These are phyloP conservation scores for Erebia ligea DNA, from an alignment of 2,888 invertebrate genomes.

Conservation along the genomic window DNA sequence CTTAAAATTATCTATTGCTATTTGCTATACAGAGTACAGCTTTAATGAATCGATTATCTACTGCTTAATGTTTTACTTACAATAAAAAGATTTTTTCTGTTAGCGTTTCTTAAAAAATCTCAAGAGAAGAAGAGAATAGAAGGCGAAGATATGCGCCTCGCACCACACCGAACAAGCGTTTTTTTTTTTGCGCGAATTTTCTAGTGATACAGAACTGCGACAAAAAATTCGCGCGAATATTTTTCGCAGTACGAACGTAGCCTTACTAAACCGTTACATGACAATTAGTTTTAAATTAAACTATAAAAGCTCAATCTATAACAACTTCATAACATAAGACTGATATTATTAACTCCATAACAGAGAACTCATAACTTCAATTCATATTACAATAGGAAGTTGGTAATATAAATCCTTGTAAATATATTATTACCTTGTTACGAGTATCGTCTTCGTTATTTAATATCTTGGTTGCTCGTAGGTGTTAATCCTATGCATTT, in stretches of 20 bases:
- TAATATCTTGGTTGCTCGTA: background rate
- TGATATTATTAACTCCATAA: background rate
- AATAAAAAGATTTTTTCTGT: background rate
- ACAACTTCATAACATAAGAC: background rate
- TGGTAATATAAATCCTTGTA: background rate
- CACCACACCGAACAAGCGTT: too few species aligned
- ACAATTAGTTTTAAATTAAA: background rate
- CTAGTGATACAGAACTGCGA: too few species aligned
- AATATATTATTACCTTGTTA: background rate
- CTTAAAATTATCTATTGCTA: slow-evolving; percentile 7
- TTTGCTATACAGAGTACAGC: background rate
- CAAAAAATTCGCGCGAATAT: too few species aligned
- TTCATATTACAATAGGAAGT: background rate
- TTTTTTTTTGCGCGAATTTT: background rate
- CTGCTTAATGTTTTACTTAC: slow-evolving; percentile 11
- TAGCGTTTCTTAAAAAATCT: background rate
- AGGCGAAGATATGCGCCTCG: too few species aligned
- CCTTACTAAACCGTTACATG: background rate
- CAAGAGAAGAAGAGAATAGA: too few species aligned
- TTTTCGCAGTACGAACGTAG: background rate
- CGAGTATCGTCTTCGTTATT: background rate
- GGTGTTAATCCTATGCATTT: background rate
- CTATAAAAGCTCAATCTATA: background rate
- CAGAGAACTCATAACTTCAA: background rate
- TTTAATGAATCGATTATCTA: slow-evolving; percentile 8